Evolutionary conservation across 2,797 vertebrate species (phyloP).

Genomic region (Nothura maculosa): DNA sequence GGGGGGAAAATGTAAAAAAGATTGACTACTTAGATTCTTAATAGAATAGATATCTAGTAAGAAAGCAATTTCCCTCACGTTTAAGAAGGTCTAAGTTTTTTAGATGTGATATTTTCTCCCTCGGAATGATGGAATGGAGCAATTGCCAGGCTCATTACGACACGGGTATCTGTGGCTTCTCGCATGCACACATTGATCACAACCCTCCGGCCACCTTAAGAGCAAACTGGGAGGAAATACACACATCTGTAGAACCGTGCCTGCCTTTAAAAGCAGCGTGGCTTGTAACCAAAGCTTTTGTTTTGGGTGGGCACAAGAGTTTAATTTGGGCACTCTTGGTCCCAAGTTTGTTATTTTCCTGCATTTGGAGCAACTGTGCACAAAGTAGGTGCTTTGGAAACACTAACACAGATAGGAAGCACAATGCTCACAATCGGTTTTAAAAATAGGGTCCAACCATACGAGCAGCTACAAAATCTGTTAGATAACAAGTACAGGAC

Average conservation of each 20-base stretch:
- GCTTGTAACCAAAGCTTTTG: not conserved
- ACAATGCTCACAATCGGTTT: not conserved
- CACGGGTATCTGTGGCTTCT: not conserved
- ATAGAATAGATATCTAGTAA: conserved; percentile 53
- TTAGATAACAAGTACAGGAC: conserved; percentile 8
- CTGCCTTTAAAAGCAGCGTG: not conserved
- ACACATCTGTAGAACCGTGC: not conserved
- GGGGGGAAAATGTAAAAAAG: not conserved
- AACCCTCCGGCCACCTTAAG: not conserved
- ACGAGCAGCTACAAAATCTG: not conserved
- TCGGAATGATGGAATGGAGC: conserved; percentile 13
- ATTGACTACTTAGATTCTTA: conserved; percentile 54
- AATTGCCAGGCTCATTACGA: conserved; percentile 30
- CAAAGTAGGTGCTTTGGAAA: not conserved
- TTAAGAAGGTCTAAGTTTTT: conserved; percentile 38
- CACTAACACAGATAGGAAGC: not conserved
- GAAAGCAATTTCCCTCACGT: conserved; percentile 52
- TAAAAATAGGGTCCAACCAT: conserved; percentile 35
- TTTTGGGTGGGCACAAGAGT: not conserved
- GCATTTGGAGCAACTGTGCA: not conserved
- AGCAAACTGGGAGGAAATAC: not conserved
- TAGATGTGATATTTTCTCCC: conserved; percentile 10
- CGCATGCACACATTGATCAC: not conserved
- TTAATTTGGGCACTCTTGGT: not conserved
- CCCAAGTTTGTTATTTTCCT: not conserved